A percentile compares a stretch with the other conserved stretches of the same genome.
Conservation (phyloP, 2,113 vertebrate genomes). For the Gallinago paraguaiae region DNA sequence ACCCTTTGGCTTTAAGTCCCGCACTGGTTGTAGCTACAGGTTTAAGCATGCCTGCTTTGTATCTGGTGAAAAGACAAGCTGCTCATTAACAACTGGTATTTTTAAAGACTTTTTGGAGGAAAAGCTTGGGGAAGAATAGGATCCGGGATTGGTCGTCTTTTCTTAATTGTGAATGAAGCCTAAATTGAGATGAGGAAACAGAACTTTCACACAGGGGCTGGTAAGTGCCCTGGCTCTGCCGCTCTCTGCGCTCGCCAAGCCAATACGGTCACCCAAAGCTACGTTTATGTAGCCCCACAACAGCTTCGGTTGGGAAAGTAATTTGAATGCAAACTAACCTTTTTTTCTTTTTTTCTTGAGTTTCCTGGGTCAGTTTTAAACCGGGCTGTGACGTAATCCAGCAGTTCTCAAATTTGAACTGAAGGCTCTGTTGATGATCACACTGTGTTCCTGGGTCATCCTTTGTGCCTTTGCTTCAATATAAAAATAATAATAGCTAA, state of each 20-base stretch:
- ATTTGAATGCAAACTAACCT: conserved; percentile 29
- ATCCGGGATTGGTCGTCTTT: not conserved
- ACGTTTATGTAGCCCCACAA: not conserved
- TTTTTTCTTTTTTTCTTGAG: not conserved
- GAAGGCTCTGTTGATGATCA: not conserved
- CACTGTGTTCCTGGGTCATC: not conserved
- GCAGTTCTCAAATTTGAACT: not conserved
- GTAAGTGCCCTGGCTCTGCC: not conserved
- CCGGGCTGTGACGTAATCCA: not conserved
- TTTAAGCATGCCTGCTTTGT: conserved; percentile 34
- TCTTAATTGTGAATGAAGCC: not conserved
- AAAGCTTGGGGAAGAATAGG: not conserved
- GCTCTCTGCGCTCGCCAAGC: not conserved
- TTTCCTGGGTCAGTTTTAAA: not conserved
- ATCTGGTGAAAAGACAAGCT: conserved; percentile 26
- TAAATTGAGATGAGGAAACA: not conserved
- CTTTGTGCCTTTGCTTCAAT: not conserved
- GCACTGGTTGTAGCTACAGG: not conserved
- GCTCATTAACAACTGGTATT: conserved; percentile 8
- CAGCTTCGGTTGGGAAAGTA: not conserved
- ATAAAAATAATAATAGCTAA: not conserved
- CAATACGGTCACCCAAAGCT: not conserved
- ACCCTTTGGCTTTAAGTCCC: not conserved
- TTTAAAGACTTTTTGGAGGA: conserved; percentile 13
- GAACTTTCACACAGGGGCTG: not conserved